phyloP scores from a whole-genome alignment of 1,140 invertebrate species.

The Magallana angulata region DNA sequence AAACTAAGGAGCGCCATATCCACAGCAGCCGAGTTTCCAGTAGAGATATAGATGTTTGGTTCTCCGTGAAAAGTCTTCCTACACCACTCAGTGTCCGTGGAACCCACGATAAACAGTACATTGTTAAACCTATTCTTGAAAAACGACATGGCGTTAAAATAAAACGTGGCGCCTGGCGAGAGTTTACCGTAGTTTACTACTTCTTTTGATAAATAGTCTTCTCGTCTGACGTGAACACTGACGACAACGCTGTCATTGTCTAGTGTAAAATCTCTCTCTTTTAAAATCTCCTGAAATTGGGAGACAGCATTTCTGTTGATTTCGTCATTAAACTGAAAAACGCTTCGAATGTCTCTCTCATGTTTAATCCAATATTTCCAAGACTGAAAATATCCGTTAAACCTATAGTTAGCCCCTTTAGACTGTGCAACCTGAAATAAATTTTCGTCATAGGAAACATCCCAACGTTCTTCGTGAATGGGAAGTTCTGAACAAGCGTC shows the following conservation, averaged over 20 bases:
- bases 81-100: constrained; percentile 56
- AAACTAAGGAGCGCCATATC: constrained; percentile 66
- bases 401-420: neutral
- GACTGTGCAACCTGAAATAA: neutral
- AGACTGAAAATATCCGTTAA: constrained; percentile 53
- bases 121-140: constrained; percentile 51
- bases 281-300: constrained; percentile 31
- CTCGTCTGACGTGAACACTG: constrained; percentile 64
- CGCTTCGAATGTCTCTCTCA: constrained; percentile 42
- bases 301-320: constrained; percentile 4
- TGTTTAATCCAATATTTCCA: constrained; percentile 56
- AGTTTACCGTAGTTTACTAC: constrained; percentile 55
- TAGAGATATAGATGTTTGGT: constrained; percentile 41
- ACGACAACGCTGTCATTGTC: constrained; percentile 41
- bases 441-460: neutral
- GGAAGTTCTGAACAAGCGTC: neutral
- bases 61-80: constrained; percentile 39
- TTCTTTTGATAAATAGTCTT: constrained; percentile 47
- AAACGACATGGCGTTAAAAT: constrained; percentile 55
- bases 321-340: constrained; percentile 39
- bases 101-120: constrained; percentile 60
- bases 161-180: constrained; percentile 52
- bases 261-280: constrained; percentile 2
- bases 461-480: neutral
- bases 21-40: constrained; percentile 52